These are phyloP conservation scores for Nothoprocta perdicaria DNA, from an alignment of 2,113 vertebrate genomes.

Conservation along the genomic window DNA sequence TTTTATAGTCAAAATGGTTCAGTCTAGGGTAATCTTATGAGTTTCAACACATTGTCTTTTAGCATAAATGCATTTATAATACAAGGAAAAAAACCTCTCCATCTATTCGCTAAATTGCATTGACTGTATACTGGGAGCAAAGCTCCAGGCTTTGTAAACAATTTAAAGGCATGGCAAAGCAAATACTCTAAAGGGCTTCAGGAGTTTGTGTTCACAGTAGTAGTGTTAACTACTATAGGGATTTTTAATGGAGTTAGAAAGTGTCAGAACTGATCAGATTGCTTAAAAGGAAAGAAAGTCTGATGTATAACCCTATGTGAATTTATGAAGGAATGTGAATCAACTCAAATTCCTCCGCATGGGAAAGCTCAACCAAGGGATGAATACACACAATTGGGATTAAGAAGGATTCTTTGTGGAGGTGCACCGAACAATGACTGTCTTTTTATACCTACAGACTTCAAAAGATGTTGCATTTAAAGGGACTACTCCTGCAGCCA, in stretches of 20 bases:
- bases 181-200: background rate
- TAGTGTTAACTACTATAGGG: background rate
- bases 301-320: background rate
- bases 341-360: constrained; percentile 1
- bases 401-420: constrained; percentile 32
- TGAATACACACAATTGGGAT: background rate
- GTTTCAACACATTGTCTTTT: background rate
- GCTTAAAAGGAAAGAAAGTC: background rate
- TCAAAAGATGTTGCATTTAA: constrained; percentile 26
- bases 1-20: background rate
- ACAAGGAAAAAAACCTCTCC: background rate
- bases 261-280: background rate
- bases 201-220: background rate
- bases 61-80: background rate
- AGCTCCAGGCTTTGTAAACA: background rate
- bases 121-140: background rate
- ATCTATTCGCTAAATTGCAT: background rate
- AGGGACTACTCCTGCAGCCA: background rate
- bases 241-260: background rate
- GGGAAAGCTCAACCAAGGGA: background rate
- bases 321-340: constrained; percentile 18
- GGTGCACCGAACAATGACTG: background rate
- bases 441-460: constrained; percentile 2
- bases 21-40: rapidly evolving
- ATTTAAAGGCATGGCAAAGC: background rate